These are phyloP conservation scores for Pelosia muscerda DNA, from an alignment of 2,888 invertebrate genomes.

Conservation along the genomic window DNA sequence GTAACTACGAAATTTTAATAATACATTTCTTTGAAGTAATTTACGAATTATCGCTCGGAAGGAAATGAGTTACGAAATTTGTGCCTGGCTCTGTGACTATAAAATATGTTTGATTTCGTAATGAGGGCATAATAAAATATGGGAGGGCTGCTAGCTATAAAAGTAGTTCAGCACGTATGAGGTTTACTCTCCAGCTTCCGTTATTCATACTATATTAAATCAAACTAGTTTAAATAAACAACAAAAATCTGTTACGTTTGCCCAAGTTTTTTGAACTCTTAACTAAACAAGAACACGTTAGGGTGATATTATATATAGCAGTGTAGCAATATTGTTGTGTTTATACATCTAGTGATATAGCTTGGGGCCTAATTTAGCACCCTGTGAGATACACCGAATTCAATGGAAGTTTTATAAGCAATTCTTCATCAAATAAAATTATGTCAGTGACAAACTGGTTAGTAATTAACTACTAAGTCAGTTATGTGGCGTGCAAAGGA, in stretches of 20 bases:
- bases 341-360: neutral
- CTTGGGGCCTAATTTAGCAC: neutral
- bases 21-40: no score
- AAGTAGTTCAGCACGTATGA: constrained; percentile 8
- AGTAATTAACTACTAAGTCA: neutral
- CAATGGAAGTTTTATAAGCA: neutral
- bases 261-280: constrained; percentile 10
- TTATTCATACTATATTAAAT: constrained; percentile 15
- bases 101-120: constrained; percentile 37
- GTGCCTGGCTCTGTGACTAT: no score
- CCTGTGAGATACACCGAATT: neutral
- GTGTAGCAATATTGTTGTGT: neutral
- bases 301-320: neutral
- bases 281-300: neutral
- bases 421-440: neutral
- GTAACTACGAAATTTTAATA: no score
- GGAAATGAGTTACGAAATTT: no score
- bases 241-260: constrained; percentile 4
- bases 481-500: neutral
- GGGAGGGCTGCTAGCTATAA: constrained; percentile 32
- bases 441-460: neutral
- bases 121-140: constrained; percentile 44
- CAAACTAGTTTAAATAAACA: constrained; percentile 19
- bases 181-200: constrained; percentile 10
- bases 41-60: no score